Evolutionary conservation across 2,113 vertebrate species (phyloP).

Genomic region (Scolopax mira): DNA sequence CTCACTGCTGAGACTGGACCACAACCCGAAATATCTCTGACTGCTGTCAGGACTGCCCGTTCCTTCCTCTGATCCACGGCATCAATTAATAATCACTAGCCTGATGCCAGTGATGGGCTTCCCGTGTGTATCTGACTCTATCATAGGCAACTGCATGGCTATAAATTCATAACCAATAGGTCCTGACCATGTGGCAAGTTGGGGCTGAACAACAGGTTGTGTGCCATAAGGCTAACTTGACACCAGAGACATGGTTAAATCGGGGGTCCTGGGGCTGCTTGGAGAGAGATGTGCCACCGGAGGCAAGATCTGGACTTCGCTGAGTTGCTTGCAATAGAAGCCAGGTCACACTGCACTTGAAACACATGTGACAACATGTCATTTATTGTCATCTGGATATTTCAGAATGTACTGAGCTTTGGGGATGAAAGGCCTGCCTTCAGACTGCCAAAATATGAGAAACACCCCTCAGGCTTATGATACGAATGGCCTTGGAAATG

Average conservation of each 20-base stretch:
- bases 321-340: neutral
- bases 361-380: rapidly evolving
- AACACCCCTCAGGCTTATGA: too few species aligned
- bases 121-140: neutral
- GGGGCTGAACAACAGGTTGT: neutral
- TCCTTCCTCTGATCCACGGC: neutral
- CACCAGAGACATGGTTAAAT: neutral
- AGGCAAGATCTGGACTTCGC: neutral
- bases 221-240: neutral
- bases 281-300: neutral
- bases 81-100: neutral
- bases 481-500: neutral
- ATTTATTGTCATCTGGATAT: too few species aligned
- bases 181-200: neutral
- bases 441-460: neutral
- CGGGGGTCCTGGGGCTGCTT: neutral
- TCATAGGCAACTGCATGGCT: neutral
- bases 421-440: neutral
- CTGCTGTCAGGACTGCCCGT: neutral
- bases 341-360: neutral
- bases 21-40: neutral
- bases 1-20: neutral
- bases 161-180: neutral
- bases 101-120: neutral
- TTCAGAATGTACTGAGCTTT: neutral